Base-by-base conservation (phyloP, 2,797 vertebrate species). In the Poecilia wingei region DNA sequence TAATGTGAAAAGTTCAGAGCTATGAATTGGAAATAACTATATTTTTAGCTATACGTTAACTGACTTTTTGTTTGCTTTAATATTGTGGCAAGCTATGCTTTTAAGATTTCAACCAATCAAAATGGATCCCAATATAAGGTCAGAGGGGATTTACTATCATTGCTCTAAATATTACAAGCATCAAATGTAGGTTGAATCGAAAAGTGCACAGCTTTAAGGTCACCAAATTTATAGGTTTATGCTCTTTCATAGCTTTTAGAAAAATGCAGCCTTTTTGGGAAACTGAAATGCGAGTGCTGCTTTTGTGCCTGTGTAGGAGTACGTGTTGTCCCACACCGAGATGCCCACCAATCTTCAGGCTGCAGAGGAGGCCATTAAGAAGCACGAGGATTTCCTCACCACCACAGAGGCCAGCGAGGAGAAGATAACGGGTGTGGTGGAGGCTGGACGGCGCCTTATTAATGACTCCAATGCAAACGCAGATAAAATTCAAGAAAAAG, bases 381-480 rank as follows among this genome's bases (percentile, higher is more conserved):
- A 98, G 79, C 96, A 98, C 3, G 98, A 99, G 79, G 98, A 98
- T 87, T 98, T 98, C 90, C 94, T 98, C 93, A 98, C 96, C 78
- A 97, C 98, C 86, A 97, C 98, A 95, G 98, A 99, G 4, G 97
- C 97, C 91, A 97, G 94, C 0, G 97, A 97, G 75, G 98, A 99
- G 84, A 98, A 97, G 78, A 97, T 99, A 91, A 96, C 90, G 9
- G 95, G 96, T 2, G 95, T 98, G 80, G 95, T 96, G 71, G 97
- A 98, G 53, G 92, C 96, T 0, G 98, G 97, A 31, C 90, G 91
- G 55, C 97, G 97, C 84, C 95, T 99, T 51, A 96, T 98, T 64
- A 94, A 94, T 1, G 95, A 97, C 43, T 94, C 93, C 71, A 97
- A 97, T 47, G 93, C 96, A 81, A 97, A 98, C 1, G 87, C 93